Evolutionary conservation across 2,797 vertebrate species (phyloP), one percentile per base, ranked within the genome.

Genomic region (Epinephelus awoara): DNA sequence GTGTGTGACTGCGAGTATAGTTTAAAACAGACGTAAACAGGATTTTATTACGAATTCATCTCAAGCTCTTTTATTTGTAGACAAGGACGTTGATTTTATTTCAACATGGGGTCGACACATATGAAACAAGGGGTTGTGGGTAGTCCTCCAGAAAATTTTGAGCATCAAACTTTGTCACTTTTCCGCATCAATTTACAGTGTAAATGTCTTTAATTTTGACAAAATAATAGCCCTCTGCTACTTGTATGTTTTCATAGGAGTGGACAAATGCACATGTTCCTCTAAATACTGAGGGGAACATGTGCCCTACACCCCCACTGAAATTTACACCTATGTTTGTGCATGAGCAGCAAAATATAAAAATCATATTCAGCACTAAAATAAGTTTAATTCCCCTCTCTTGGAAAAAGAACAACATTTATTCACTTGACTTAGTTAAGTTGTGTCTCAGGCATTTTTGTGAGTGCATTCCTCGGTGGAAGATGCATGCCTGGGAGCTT

Each of bases 381-480:
- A 75, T 67, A 80, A 66, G 64, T 62, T 40, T 72, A 9, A 75
- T 80, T 68, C 71, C 42, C 70, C 66, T 23, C 66, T 75, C 51
- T 54, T 49, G 67, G 42, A 74, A 78, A 82, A 80, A 81, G 23
- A 72, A 25, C 46, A 70, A 59, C 63, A 66, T 85, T 67, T 70
- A 71, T 81, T 83, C 79, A 58, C 66, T 89, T 79, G 77, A 85
- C 62, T 76, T 75, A 50, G 74, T 77, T 63, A 66, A 82, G 80
- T 82, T 85, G 79, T 83, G 79, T 89, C 75, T 88, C 67, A 50
- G 85, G 72, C 84, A 72, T 88, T 85, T 88, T 85, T 83, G 67
- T 74, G 79, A 89, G 86, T 87, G 85, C 87, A 91, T 89, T 91
- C 84, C 87, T 89, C 38, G 21, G 84, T 67, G 64, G 81, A 86